Conservation (phyloP, 2,797 vertebrate genomes). For the Chrosomus eos region DNA sequence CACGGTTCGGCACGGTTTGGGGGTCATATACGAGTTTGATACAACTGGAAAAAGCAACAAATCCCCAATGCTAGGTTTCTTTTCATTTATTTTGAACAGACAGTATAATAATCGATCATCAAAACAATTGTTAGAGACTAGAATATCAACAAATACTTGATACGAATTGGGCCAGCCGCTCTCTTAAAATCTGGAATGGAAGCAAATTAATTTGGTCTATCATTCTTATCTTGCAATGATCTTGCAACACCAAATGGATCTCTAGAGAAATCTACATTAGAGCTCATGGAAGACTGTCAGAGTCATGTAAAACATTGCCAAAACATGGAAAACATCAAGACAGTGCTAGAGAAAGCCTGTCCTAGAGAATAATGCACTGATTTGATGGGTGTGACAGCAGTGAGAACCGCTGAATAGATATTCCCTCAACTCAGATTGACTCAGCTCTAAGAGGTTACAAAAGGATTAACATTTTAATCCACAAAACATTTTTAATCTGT, state of each 20-base stretch:
- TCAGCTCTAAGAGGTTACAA: slow-evolving; percentile 4
- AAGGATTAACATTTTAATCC: slow-evolving; percentile 51
- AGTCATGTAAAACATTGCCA: neutral
- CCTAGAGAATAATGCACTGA: neutral
- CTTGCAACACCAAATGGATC: neutral
- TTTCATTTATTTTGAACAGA: too few relatives aligned
- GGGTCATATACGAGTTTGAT: too few relatives aligned
- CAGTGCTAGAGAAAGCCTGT: neutral
- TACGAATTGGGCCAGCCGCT: too few relatives aligned
- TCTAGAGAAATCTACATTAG: neutral
- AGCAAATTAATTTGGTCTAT: too few relatives aligned
- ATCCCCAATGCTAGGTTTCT: too few relatives aligned
- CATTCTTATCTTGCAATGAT: too few relatives aligned
- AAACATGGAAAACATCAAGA: neutral
- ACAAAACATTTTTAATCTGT: slow-evolving; percentile 69
- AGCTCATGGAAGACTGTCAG: neutral
- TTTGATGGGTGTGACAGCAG: neutral
- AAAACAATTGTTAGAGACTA: too few relatives aligned
- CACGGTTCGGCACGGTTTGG: too few relatives aligned
- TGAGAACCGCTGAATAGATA: neutral
- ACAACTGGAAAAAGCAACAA: too few relatives aligned
- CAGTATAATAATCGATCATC: too few relatives aligned
- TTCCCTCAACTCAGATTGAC: neutral
- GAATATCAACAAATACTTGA: too few relatives aligned
- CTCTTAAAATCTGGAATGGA: too few relatives aligned